phyloP scores from a whole-genome alignment of 2,113 vertebrate genomes.

The Megaceryle maxima region DNA sequence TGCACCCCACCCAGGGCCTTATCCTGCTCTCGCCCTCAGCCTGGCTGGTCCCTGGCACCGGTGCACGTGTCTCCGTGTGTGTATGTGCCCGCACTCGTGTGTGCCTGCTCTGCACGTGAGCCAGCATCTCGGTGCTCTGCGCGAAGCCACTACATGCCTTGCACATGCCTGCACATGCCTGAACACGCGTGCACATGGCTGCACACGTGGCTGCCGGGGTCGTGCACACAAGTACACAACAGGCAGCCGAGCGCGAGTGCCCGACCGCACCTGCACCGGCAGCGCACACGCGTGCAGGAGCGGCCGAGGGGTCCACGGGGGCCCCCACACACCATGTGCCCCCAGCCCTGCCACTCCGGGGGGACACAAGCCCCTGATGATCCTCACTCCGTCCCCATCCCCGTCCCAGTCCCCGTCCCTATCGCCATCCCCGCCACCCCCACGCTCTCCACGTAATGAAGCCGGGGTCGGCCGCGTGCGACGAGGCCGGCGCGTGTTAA shows the following conservation, averaged over 20 bases:
- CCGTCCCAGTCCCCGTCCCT: no score
- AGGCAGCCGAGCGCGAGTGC: not conserved
- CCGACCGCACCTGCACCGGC: not conserved
- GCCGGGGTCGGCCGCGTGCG: fast-evolving
- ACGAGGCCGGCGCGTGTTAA: not conserved
- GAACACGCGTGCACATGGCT: not conserved
- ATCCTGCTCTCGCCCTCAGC: not conserved
- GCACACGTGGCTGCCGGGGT: not conserved
- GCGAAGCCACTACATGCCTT: not conserved
- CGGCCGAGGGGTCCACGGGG: fast-evolving
- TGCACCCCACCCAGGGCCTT: no score
- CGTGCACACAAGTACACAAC: no score
- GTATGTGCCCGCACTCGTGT: fast-evolving
- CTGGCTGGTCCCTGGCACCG: fast-evolving
- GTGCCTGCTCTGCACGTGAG: not conserved
- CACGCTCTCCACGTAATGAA: fast-evolving
- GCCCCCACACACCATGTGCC: fast-evolving
- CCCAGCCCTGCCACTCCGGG: fast-evolving
- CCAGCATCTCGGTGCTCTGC: fast-evolving
- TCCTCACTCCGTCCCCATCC: not conserved
- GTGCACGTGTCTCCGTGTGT: fast-evolving
- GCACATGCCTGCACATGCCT: not conserved
- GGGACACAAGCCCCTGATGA: fast-evolving
- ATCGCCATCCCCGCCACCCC: fast-evolving
- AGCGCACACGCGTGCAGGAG: not conserved